These are phyloP conservation scores for Neolamprologus cancellatus DNA, from an alignment of 2,113 vertebrate species.

Conservation along the genomic window DNA sequence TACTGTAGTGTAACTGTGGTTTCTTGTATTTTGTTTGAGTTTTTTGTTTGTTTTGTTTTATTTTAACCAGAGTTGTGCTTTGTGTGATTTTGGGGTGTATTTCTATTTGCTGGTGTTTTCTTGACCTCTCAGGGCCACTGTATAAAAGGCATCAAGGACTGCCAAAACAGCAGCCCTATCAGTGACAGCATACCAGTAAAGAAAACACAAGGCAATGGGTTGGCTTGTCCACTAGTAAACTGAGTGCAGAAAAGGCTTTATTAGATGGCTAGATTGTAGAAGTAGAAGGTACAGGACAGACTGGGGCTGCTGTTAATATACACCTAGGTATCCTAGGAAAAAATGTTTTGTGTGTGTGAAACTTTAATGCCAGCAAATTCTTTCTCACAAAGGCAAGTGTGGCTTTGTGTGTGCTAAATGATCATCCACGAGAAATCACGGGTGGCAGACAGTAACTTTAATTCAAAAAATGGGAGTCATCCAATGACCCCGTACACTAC, in stretches of 20 bases:
- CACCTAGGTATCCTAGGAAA: background rate
- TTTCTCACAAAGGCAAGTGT: background rate
- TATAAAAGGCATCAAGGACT: background rate
- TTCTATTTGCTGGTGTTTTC: background rate
- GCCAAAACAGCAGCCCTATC: background rate
- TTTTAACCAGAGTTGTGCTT: background rate
- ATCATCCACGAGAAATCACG: background rate
- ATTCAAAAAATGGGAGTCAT: background rate
- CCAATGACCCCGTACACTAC: background rate
- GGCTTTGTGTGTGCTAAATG: background rate
- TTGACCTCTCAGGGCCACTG: background rate
- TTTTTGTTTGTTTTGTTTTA: background rate
- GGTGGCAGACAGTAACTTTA: background rate
- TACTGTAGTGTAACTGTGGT: background rate
- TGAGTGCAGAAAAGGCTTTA: background rate
- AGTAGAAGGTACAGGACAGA: background rate
- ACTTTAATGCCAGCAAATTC: background rate
- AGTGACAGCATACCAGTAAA: background rate
- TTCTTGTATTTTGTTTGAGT: background rate
- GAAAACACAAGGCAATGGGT: background rate
- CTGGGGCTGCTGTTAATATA: background rate
- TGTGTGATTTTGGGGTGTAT: background rate
- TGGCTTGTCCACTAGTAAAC: background rate
- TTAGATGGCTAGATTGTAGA: background rate
- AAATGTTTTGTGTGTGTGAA: background rate